Conservation (phyloP, 2,113 vertebrate genomes). For the Lasiurus borealis region DNA sequence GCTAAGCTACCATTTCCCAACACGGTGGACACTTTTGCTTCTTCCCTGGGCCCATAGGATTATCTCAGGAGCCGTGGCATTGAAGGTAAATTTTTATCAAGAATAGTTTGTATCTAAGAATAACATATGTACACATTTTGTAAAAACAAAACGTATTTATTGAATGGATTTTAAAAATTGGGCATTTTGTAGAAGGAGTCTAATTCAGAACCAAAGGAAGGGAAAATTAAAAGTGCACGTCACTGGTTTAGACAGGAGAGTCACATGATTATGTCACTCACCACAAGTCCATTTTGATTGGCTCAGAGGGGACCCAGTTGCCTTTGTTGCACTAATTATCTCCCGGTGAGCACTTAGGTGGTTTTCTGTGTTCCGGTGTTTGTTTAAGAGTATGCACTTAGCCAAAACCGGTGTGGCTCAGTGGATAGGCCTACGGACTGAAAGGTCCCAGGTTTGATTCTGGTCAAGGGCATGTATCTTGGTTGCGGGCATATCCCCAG, state of each 20-base stretch:
- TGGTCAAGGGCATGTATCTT: too few species aligned
- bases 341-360: constrained; percentile 38
- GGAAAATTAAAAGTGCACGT: too few species aligned
- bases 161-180: not conserved
- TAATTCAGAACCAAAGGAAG: not conserved
- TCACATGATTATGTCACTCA: not conserved
- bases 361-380: constrained; percentile 73
- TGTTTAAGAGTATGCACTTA: constrained; percentile 48
- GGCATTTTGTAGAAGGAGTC: not conserved
- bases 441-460: too few species aligned
- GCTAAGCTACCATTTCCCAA: not conserved
- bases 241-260: not conserved
- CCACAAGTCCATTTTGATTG: not conserved
- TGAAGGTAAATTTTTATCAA: not conserved
- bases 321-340: not conserved
- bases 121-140: not conserved
- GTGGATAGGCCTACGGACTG: too few species aligned
- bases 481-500: too few species aligned
- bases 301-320: not conserved
- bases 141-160: not conserved
- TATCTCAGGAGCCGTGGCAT: not conserved
- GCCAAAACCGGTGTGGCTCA: not conserved
- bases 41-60: not conserved
- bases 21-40: accelerated
- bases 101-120: not conserved